Percentiles rank a stretch among this genome's conserved stretches.
Evolutionary conservation across 2,797 vertebrate genomes (phyloP).

Genomic region (Enteromius unitaeniatus): DNA sequence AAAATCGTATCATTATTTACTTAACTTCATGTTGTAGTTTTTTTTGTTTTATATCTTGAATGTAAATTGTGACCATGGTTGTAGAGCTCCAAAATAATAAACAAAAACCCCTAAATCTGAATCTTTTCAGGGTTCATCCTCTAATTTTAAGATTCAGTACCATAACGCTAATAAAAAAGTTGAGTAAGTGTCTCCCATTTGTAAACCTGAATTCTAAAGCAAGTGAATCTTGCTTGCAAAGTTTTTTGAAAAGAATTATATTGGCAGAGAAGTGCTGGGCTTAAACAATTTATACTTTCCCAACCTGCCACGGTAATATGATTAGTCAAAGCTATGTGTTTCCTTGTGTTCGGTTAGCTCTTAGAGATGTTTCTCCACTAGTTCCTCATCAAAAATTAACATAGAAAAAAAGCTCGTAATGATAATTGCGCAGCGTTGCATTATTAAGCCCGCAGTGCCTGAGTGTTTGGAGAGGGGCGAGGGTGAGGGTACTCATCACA

Average conservation of each 20-base stretch:
- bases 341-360: slow-evolving; percentile 62
- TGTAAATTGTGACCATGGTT: background rate
- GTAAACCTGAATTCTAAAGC: background rate
- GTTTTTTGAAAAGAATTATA: slow-evolving; percentile 11
- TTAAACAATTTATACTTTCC: slow-evolving; percentile 34
- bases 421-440: slow-evolving; percentile 69
- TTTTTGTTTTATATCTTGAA: background rate
- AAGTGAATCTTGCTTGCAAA: slow-evolving; percentile 15
- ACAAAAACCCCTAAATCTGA: background rate
- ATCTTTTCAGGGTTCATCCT: background rate
- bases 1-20: background rate
- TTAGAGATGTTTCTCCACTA: slow-evolving; percentile 64
- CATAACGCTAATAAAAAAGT: background rate
- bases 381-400: slow-evolving; percentile 73
- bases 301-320: slow-evolving; percentile 51
- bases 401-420: slow-evolving; percentile 62
- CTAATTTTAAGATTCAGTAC: background rate
- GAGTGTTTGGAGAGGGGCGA: slow-evolving; percentile 61
- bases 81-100: background rate
- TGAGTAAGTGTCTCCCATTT: background rate
- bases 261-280: slow-evolving; percentile 45
- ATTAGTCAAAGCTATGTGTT: slow-evolving; percentile 57
- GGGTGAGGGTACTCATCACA: slow-evolving; percentile 57
- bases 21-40: background rate
- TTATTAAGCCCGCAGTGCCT: slow-evolving; percentile 73